These are phyloP conservation scores for Metallyticus violacea DNA, from an alignment of 2,888 invertebrate genomes.

Conservation along the genomic window DNA sequence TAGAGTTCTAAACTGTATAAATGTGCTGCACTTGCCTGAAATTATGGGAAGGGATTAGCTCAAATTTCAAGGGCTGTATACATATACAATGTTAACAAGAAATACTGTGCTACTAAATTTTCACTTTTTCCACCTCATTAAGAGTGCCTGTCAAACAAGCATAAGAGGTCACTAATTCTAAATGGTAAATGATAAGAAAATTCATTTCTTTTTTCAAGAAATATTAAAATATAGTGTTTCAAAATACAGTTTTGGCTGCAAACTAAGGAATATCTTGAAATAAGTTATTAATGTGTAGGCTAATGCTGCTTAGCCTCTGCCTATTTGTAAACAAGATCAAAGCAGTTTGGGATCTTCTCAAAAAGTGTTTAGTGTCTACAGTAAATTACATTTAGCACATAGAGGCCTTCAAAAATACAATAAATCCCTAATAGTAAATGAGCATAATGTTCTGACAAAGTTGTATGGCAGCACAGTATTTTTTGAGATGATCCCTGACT, in stretches of 20 bases:
- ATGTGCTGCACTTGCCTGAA: conserved; percentile 26
- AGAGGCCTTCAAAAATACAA: not conserved
- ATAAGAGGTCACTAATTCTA: not conserved
- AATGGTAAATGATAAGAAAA: not conserved
- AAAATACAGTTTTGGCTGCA: not conserved
- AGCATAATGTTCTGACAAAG: not conserved
- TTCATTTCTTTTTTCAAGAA: not conserved
- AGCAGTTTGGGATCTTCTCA: conserved; percentile 25
- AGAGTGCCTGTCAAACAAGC: not conserved
- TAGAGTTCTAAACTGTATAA: not conserved
- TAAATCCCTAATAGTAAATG: not conserved
- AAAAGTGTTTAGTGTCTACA: not conserved
- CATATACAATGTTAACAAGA: not conserved
- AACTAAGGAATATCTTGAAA: not conserved
- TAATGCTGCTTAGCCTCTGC: not conserved
- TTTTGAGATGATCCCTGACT: conserved; percentile 28
- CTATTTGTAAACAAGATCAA: not conserved
- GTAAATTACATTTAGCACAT: too few relatives aligned
- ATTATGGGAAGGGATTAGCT: conserved; percentile 15
- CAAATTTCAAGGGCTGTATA: not conserved
- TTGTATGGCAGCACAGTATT: conserved; percentile 30
- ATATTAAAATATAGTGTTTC: not conserved
- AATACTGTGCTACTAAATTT: conserved; percentile 31
- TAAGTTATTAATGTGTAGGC: not conserved
- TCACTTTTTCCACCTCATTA: conserved; percentile 26